A percentile compares a stretch with the other conserved stretches of the same genome.
Evolutionary conservation across 2,888 invertebrate genomes (phyloP).

Genomic region (Ferdinandea cuprea): DNA sequence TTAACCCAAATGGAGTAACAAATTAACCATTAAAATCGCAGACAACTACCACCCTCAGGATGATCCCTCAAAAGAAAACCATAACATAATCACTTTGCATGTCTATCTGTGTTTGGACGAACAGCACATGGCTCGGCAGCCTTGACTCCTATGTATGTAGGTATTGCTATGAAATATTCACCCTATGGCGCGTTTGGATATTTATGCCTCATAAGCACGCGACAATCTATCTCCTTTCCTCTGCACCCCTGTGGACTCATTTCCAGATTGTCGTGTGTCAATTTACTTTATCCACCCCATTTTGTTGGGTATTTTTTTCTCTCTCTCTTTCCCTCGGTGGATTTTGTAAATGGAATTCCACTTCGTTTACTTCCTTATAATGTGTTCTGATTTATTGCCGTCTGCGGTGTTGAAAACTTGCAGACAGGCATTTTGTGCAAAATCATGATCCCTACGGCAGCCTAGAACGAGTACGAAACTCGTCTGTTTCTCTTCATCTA

Average conservation of each 20-base stretch:
- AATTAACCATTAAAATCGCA: constrained; percentile 68
- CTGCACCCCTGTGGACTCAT: constrained; percentile 25
- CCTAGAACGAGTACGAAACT: not conserved
- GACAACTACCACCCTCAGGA: constrained; percentile 49
- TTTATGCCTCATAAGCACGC: constrained; percentile 69
- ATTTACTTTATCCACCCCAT: constrained; percentile 60
- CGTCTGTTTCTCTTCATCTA: not conserved
- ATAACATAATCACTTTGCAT: constrained; percentile 57
- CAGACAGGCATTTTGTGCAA: constrained; percentile 56
- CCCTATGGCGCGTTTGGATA: constrained; percentile 62
- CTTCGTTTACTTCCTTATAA: constrained; percentile 64
- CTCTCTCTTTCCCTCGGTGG: not conserved
- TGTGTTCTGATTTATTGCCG: constrained; percentile 72
- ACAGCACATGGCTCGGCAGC: constrained; percentile 16
- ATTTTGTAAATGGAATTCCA: constrained; percentile 61
- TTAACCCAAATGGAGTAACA: constrained; percentile 65
- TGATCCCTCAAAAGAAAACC: constrained; percentile 12
- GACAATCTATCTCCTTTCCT: constrained; percentile 46
- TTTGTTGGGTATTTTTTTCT: not conserved
- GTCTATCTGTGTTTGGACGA: not conserved
- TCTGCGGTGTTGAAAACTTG: constrained; percentile 58
- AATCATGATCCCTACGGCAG: constrained; percentile 15
- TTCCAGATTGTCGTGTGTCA: constrained; percentile 71
- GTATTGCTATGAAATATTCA: too few species aligned
- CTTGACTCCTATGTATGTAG: constrained; percentile 54